Evolutionary conservation across 2,888 invertebrate species (phyloP), one percentile per base, ranked within the genome.

Genomic region (Iphiclides podalirius): DNA sequence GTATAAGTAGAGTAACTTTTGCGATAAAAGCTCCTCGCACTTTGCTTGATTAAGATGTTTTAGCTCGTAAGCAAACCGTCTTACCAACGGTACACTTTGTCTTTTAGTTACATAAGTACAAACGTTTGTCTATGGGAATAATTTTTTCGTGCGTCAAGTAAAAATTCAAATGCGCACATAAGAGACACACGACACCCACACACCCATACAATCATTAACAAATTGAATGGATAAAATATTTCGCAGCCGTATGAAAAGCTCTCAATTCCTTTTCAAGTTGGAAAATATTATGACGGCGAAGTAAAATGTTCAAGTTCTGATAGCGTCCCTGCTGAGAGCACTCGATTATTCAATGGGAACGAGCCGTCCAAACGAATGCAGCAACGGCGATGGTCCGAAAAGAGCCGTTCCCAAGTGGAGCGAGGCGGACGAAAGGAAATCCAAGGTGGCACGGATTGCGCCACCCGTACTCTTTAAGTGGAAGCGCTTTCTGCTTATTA

Each of bases 271-370:
- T 15, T 9, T 28, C 28, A 12, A 20, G 9, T 15, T 33, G 8
- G 17, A 47, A 47, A 36, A 31, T 36, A 14, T 33, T 47, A 36
- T 9, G 17, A 11, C 28, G 36, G 13, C 35, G 15, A 56, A 62
- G 64, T 65, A 64, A 63, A 66, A 64, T 61, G 61, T 62, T 59
- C 56, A 60, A 56, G 54, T 59, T 57, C 53, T 58, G 54, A 48
- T 52, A 55, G 59, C 55, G 58, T 57, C 60, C 59, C 53, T 59
- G 60, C 62, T 53, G 60, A 64, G 62, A 64, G 60, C 57, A 63
- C 66, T 79, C 70, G 72, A 80, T 77, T 76, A 79, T 79, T 77
- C 68, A 74, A 65, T 66, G 69, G 64, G 60, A 63, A 64, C 59
- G 59, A 61, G 63, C 62, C 61, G 58, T 64, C 65, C 61, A 57